Evolutionary conservation across 2,888 invertebrate genomes (phyloP).

Genomic region (Eumacrocentrus americanus): DNA sequence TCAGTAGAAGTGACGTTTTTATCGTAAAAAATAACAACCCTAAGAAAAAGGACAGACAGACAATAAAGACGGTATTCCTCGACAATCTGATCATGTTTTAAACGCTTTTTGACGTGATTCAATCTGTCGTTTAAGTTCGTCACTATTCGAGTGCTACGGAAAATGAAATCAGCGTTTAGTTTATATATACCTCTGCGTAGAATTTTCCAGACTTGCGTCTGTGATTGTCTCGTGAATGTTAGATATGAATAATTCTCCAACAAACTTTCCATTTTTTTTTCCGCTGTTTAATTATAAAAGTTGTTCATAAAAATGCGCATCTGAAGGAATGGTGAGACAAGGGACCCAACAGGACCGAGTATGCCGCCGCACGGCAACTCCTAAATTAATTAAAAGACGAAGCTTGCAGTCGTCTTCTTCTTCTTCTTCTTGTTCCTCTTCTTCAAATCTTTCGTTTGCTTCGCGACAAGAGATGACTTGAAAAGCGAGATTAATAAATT

Average conservation of each 20-base stretch:
- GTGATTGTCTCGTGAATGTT: too few relatives aligned
- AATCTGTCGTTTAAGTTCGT: background rate
- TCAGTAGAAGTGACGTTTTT: too few relatives aligned
- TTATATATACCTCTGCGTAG: too few relatives aligned
- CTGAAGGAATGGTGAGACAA: slow-evolving; percentile 8
- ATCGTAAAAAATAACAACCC: too few relatives aligned
- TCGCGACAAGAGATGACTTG: background rate
- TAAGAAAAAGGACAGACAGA: too few relatives aligned
- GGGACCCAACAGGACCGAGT: slow-evolving; percentile 20
- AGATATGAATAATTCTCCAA: background rate
- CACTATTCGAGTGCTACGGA: background rate
- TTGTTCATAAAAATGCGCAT: slow-evolving; percentile 39
- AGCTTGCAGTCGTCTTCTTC: slow-evolving; percentile 20
- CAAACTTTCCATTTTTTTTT: slow-evolving; percentile 36
- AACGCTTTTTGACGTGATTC: background rate
- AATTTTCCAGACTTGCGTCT: too few relatives aligned
- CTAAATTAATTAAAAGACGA: slow-evolving; percentile 48
- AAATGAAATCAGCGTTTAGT: too few relatives aligned
- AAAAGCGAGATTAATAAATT: slow-evolving; percentile 1
- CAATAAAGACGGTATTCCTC: too few relatives aligned
- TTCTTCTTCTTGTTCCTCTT: too few relatives aligned
- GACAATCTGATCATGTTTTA: background rate
- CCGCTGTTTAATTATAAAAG: slow-evolving; percentile 49
- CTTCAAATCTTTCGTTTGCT: slow-evolving; percentile 3
- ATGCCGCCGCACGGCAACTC: slow-evolving; percentile 38